Evolutionary conservation across 1,140 invertebrate species (phyloP), one percentile per base, ranked within the genome.

Genomic region (Aplysia californica): DNA sequence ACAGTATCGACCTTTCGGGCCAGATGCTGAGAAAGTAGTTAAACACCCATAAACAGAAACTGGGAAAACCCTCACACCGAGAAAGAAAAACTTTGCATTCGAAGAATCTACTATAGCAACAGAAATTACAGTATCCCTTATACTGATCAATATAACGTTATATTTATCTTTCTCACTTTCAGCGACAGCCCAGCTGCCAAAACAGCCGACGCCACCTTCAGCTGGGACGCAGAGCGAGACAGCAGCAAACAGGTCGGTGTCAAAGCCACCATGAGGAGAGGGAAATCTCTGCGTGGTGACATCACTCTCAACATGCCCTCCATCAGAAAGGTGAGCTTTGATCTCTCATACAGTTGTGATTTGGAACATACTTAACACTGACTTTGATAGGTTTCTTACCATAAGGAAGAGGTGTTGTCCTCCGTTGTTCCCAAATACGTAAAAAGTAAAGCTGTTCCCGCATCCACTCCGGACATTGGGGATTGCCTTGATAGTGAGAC

Each of bases 191-290:
- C 4, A 3, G 35, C 18, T 6, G 55, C 2, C 15, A 33, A 36
- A 56, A 31, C 41, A 6, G 2, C 61, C 20, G 61, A 73, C 6
- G 44, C 58, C 39, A 56, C 77, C 15, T 68, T 85, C 31, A 68
- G 79, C 44, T 85, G 84, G 84, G 84, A 85, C 82, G 76, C 79
- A 26, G 79, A 76, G 78, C 29, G 77, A 80, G 18, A 77, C 65
- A 21, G 83, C 84, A 44, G 20, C 31, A 69, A 18, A 41, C 64
- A 58, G 20, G 18, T 61, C 26, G 58, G 15, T 18, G 15, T 61
- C 10, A 61, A 61, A 31, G 29, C 10, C 10, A 61, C 18, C 29
- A 31, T 61, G 6, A 20, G 15, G 10, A 10, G 58, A 18, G 58
- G 58, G 6, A 26, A 61, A 10, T 18, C 10, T 10, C 10, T 61